These are phyloP conservation scores for Antedon bifida DNA, from an alignment of 35 echinoderm and acorn worm genomes.

Conservation along the genomic window DNA sequence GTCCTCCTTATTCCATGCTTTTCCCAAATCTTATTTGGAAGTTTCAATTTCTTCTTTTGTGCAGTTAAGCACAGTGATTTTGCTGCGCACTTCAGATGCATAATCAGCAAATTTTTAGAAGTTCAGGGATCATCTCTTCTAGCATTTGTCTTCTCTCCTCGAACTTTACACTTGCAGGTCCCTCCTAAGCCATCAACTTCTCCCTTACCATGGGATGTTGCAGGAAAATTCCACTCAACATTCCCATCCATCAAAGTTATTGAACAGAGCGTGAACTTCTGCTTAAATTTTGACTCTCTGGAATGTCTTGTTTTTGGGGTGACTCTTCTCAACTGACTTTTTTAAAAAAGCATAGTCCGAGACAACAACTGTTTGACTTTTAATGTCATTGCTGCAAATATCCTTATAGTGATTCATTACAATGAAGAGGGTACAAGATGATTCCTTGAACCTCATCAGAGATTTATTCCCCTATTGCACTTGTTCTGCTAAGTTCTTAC, in stretches of 20 bases:
- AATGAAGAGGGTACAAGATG: conserved; percentile 22
- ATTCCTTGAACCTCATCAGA: conserved; percentile 26
- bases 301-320: conserved; percentile 17
- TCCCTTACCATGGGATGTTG: conserved; percentile 6
- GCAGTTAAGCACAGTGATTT: too few species aligned
- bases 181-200: conserved; percentile 5
- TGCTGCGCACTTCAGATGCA: conserved; percentile 17
- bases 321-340: conserved; percentile 12
- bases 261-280: conserved; percentile 27
- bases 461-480: conserved; percentile 2
- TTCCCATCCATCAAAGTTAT: conserved; percentile 29
- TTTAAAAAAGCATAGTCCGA: conserved; percentile 31
- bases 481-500: conserved; percentile 5
- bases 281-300: conserved; percentile 26
- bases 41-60: too few species aligned
- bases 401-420: conserved; percentile 22
- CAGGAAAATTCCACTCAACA: neutral
- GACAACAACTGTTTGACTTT: conserved; percentile 24
- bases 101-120: conserved; percentile 2
- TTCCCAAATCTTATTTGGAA: too few species aligned
- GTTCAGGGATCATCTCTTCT: conserved; percentile 13
- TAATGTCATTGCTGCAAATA: conserved; percentile 23
- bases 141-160: conserved; percentile 6
- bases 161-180: conserved; percentile 14
- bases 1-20: too few species aligned